Conservation (phyloP, 2,888 invertebrate genomes). For the Drosophila nr. fundita region DNA sequence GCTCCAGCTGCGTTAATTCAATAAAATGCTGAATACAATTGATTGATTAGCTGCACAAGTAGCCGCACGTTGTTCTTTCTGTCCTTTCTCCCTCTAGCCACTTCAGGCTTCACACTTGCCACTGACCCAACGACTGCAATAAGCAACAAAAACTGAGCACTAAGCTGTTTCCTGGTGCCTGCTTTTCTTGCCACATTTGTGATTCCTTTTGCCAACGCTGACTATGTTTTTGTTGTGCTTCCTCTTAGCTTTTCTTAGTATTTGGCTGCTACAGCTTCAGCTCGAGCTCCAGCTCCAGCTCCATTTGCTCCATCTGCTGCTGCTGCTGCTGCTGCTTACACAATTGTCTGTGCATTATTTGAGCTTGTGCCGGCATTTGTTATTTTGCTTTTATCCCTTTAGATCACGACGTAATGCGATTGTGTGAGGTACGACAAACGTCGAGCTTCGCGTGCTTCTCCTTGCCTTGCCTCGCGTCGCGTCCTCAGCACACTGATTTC, state of each 20-base stretch:
- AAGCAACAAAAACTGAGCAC: slow-evolving; percentile 20
- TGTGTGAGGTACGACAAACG: slow-evolving; percentile 50
- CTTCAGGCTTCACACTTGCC: not conserved
- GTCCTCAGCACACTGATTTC: slow-evolving; percentile 42
- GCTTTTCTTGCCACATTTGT: slow-evolving; percentile 66
- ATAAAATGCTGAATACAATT: slow-evolving; percentile 63
- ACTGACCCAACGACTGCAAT: slow-evolving; percentile 24
- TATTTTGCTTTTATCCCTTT: slow-evolving; percentile 70
- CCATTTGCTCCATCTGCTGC: not conserved
- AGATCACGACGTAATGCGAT: slow-evolving; percentile 71
- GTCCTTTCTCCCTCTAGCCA: not conserved
- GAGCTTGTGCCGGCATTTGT: slow-evolving; percentile 72
- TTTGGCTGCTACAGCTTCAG: slow-evolving; percentile 2
- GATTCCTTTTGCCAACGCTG: slow-evolving; percentile 64
- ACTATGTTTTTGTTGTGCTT: slow-evolving; percentile 13
- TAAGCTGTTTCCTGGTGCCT: slow-evolving; percentile 50
- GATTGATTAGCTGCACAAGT: slow-evolving; percentile 67
- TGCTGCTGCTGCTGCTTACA: slow-evolving; percentile 42
- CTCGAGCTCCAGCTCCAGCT: not conserved
- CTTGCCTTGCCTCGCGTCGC: slow-evolving; percentile 19
- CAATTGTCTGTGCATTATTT: slow-evolving; percentile 80
- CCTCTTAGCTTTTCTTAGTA: not conserved
- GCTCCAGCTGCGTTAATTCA: slow-evolving; percentile 52
- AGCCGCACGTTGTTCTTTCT: slow-evolving; percentile 6
- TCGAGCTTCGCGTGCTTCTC: slow-evolving; percentile 31